These are phyloP conservation scores for Meandrusa payeni DNA, from an alignment of 2,888 invertebrate genomes.

Conservation along the genomic window DNA sequence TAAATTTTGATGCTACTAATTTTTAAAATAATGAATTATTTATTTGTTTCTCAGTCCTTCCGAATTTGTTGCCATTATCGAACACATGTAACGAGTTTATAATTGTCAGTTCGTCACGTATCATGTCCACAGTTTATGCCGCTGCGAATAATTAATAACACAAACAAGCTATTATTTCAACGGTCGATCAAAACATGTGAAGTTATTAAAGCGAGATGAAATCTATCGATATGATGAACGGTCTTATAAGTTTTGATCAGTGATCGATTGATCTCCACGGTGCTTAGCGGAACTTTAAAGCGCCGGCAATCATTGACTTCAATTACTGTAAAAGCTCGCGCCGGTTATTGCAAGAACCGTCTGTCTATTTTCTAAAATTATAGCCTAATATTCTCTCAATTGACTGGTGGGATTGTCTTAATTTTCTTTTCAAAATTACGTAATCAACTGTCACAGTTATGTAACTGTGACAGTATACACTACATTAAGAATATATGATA, in stretches of 20 bases:
- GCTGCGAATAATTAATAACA: conserved; percentile 18
- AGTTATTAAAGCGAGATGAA: conserved; percentile 47
- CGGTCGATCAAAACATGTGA: conserved; percentile 38
- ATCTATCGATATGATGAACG: conserved; percentile 39
- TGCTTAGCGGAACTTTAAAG: conserved; percentile 29
- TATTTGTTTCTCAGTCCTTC: too few relatives aligned
- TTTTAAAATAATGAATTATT: too few relatives aligned
- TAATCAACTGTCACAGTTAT: too few relatives aligned
- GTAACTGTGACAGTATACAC: too few relatives aligned
- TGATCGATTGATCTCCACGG: conserved; percentile 37
- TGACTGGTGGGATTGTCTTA: too few relatives aligned
- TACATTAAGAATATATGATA: too few relatives aligned
- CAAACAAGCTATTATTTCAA: conserved; percentile 30
- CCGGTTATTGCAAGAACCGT: background rate
- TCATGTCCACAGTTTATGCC: too few relatives aligned
- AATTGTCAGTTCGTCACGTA: too few relatives aligned
- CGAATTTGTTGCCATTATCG: too few relatives aligned
- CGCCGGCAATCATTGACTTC: conserved; percentile 32
- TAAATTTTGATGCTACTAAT: too few relatives aligned
- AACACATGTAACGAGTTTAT: too few relatives aligned
- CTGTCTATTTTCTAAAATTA: background rate
- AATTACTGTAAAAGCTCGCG: conserved; percentile 6
- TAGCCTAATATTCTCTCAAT: background rate
- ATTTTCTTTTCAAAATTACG: too few relatives aligned
- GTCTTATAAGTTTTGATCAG: conserved; percentile 43